phyloP scores from a whole-genome alignment of 2,797 vertebrate genomes.

The Sciaenops ocellatus region DNA sequence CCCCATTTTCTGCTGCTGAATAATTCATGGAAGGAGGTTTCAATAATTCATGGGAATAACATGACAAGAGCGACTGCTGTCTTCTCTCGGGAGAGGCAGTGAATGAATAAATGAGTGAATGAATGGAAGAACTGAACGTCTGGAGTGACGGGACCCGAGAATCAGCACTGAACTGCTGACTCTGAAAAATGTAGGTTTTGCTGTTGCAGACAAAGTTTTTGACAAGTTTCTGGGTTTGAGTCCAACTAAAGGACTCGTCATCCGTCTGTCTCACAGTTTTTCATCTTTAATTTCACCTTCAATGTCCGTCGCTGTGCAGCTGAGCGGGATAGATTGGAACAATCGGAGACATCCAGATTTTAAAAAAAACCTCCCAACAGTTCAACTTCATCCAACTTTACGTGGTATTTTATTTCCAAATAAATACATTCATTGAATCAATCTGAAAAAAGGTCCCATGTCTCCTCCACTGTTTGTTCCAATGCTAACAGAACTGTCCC shows the following conservation, averaged over 20 bases:
- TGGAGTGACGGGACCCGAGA: conserved; percentile 14
- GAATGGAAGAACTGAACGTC: conserved; percentile 43
- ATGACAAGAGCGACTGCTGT: conserved; percentile 73
- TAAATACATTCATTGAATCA: too few species aligned
- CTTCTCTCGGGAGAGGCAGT: conserved; percentile 53
- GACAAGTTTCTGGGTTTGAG: not conserved
- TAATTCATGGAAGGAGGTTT: conserved; percentile 78
- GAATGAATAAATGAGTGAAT: conserved; percentile 72
- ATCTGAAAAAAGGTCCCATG: too few species aligned
- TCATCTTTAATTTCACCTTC: not conserved
- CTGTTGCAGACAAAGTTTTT: conserved; percentile 16
- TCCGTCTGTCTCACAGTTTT: not conserved
- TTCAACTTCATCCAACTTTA: not conserved
- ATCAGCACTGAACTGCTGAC: conserved; percentile 39
- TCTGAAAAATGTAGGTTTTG: conserved; percentile 2
- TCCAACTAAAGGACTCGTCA: not conserved
- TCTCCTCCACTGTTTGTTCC: not conserved
- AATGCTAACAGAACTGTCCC: not conserved
- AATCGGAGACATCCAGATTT: not conserved
- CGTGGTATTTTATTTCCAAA: not conserved
- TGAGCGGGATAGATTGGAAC: too few species aligned
- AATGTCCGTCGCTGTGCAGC: too few species aligned
- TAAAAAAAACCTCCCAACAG: not conserved
- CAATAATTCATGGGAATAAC: conserved; percentile 85
- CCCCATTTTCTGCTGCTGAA: conserved; percentile 72